Evolutionary conservation across 2,888 invertebrate genomes (phyloP).

Genomic region (Ochropacha duplaris): DNA sequence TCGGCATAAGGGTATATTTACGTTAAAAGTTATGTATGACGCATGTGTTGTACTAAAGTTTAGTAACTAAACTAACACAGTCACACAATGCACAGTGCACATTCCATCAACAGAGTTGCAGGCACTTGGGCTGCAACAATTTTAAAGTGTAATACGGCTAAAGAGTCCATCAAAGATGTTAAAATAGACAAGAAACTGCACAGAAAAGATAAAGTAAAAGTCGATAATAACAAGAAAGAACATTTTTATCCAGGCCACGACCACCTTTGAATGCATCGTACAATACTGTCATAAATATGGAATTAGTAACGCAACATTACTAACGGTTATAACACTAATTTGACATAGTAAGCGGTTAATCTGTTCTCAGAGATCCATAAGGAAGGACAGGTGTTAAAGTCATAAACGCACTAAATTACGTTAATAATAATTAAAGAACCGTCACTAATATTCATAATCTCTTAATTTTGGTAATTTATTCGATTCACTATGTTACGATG

Average conservation of each 20-base stretch:
- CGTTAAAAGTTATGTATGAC: background rate
- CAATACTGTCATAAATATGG: conserved; percentile 17
- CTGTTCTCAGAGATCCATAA: background rate
- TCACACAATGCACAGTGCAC: background rate
- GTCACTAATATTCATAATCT: background rate
- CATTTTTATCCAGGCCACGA: too few species aligned
- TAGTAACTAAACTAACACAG: background rate
- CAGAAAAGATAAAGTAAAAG: background rate
- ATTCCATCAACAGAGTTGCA: background rate
- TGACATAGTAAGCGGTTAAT: background rate
- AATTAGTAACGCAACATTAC: conserved; percentile 27
- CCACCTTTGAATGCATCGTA: background rate
- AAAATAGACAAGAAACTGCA: background rate
- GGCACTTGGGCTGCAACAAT: background rate
- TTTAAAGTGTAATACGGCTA: too few species aligned
- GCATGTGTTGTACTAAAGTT: background rate
- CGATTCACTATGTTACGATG: background rate
- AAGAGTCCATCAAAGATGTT: background rate
- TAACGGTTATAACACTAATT: conserved; percentile 24
- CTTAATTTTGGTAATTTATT: background rate
- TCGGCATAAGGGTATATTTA: conserved; percentile 17
- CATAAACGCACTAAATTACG: conserved; percentile 7
- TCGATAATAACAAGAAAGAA: background rate
- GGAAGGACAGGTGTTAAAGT: background rate
- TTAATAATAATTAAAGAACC: conserved; percentile 4